A percentile compares a stretch with the other conserved stretches of the same genome.
phyloP scores from a whole-genome alignment of 2,113 vertebrate genomes.

The Kryptolebias marmoratus region DNA sequence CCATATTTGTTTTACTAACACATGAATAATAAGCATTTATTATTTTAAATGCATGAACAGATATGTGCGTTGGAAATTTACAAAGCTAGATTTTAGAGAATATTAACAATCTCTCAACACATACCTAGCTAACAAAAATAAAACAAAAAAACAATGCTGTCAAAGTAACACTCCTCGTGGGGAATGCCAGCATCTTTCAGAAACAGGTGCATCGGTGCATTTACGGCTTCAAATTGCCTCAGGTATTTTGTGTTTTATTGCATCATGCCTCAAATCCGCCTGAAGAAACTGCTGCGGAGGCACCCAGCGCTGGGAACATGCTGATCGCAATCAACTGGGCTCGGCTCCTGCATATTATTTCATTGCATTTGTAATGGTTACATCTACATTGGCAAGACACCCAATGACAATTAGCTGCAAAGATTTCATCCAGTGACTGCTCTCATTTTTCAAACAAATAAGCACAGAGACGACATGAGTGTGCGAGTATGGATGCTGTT shows the following conservation, averaged over 20 bases:
- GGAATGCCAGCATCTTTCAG: neutral
- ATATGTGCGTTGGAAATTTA: neutral
- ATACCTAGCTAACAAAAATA: neutral
- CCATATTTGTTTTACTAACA: neutral
- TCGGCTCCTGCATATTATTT: slow-evolving; percentile 39
- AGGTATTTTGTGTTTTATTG: slow-evolving; percentile 44
- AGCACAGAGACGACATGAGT: slow-evolving; percentile 36
- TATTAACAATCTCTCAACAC: neutral
- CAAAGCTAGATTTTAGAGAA: neutral
- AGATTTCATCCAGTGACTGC: slow-evolving; percentile 37
- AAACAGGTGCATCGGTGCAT: slow-evolving; percentile 26
- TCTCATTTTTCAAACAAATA: slow-evolving; percentile 60
- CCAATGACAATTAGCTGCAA: slow-evolving; percentile 56
- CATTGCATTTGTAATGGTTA: slow-evolving; percentile 52
- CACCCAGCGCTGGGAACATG: slow-evolving; percentile 23
- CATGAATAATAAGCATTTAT: neutral
- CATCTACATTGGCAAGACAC: slow-evolving; percentile 38
- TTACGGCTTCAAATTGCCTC: slow-evolving; percentile 39
- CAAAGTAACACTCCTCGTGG: slow-evolving; percentile 4
- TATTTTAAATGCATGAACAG: neutral
- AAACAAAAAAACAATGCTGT: neutral
- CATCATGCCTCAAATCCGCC: slow-evolving; percentile 47
- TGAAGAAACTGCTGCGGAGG: slow-evolving; percentile 37
- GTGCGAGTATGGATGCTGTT: slow-evolving; percentile 31
- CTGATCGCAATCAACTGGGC: slow-evolving; percentile 39